Conservation (phyloP, 2,888 invertebrate genomes). For the Microplitis manilae region DNA sequence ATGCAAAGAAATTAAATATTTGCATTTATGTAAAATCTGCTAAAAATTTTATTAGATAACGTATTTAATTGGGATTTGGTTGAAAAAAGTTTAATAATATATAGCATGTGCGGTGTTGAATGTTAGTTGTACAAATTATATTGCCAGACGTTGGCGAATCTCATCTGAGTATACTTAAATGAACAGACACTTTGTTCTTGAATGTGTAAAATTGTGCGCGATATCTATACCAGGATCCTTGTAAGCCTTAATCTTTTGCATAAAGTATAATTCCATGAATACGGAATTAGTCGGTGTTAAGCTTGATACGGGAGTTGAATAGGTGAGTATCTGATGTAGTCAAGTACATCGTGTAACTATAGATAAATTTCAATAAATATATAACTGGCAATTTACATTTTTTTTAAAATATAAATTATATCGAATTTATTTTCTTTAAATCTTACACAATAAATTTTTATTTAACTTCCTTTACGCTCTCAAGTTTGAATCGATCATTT, state of each 20-base stretch:
- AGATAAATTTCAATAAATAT: not conserved
- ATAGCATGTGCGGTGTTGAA: too few species aligned
- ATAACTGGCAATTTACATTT: too few species aligned
- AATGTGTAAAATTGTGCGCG: not conserved
- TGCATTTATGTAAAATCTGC: too few species aligned
- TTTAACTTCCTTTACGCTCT: not conserved
- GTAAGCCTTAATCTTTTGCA: conserved; percentile 32
- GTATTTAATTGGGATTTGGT: too few species aligned
- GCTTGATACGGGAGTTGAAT: not conserved
- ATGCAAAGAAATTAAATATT: too few species aligned
- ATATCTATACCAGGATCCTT: conserved; percentile 11
- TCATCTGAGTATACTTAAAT: not conserved
- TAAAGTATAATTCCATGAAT: conserved; percentile 42
- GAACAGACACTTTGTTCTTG: not conserved
- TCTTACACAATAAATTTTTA: not conserved
- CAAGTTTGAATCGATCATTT: not conserved
- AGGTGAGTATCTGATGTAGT: not conserved
- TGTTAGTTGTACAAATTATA: too few species aligned
- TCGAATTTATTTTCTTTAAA: not conserved
- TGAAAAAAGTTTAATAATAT: too few species aligned
- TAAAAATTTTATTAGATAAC: too few species aligned
- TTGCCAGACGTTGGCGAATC: not conserved
- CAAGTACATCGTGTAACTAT: not conserved
- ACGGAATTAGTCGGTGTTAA: conserved; percentile 29
- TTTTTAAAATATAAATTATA: not conserved